These are phyloP conservation scores for Steatocranus sp. DNA, from an alignment of 2,797 vertebrate genomes.

Conservation along the genomic window DNA sequence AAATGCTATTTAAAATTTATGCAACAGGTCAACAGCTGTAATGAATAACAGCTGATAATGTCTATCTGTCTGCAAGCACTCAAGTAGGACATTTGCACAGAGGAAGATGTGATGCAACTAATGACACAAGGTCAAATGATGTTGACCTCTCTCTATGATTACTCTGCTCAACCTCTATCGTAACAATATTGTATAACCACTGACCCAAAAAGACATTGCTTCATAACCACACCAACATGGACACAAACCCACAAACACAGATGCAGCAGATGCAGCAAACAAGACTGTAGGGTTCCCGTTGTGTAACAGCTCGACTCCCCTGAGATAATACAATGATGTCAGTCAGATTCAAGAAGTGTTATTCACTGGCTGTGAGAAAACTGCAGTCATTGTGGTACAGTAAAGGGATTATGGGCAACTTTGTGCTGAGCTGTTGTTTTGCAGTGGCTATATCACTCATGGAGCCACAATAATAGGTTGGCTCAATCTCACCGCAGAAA, in stretches of 20 bases:
- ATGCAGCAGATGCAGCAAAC: background rate
- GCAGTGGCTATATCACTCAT: background rate
- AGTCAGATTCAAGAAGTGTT: background rate
- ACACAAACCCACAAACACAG: background rate
- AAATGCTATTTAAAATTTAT: background rate
- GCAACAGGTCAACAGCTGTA: background rate
- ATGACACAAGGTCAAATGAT: conserved; percentile 2
- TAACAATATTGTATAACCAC: conserved; percentile 24
- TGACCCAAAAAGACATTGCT: background rate
- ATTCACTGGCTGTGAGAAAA: background rate
- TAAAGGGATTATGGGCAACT: conserved; percentile 24
- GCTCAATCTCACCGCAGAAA: background rate
- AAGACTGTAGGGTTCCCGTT: background rate
- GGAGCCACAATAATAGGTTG: background rate
- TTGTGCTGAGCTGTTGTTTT: conserved; percentile 27
- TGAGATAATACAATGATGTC: background rate
- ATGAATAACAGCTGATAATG: background rate
- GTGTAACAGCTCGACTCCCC: conserved; percentile 15
- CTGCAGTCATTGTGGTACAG: background rate
- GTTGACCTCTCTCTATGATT: conserved; percentile 22
- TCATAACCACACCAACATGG: background rate
- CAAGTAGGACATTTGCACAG: background rate
- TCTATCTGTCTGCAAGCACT: conserved; percentile 16
- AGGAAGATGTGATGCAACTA: conserved; percentile 19
- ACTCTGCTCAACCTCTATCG: conserved; percentile 2